Percentiles rank a stretch among this genome's conserved stretches.
Evolutionary conservation across 1,140 invertebrate species (phyloP).

Genomic region (Orchesella cincta): DNA sequence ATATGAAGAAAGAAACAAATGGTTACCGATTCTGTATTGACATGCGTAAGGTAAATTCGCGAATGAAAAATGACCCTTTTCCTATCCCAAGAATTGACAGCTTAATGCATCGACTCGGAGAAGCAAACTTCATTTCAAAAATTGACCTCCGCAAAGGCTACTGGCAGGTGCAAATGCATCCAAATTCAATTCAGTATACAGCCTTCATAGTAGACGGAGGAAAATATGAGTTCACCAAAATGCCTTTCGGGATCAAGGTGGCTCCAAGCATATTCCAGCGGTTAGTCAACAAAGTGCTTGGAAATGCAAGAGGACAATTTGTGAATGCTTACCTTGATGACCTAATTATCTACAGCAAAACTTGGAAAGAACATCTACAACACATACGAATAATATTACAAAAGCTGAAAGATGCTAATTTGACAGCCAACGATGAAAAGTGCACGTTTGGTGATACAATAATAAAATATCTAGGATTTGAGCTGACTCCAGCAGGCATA

Average conservation of each 20-base stretch:
- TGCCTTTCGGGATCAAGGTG: constrained; percentile 53
- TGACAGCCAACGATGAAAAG: not conserved
- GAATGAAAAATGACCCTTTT: not conserved
- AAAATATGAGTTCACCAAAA: constrained; percentile 31
- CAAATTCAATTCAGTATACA: constrained; percentile 29
- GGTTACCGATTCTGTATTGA: not conserved
- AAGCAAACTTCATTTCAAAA: too few relatives aligned
- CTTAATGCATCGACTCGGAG: not conserved
- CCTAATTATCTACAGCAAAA: constrained; percentile 35
- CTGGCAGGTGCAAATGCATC: not conserved
- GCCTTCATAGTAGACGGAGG: constrained; percentile 42
- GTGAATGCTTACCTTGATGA: constrained; percentile 53
- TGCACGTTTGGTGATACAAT: not conserved
- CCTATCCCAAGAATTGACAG: not conserved
- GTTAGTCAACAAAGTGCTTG: constrained; percentile 49
- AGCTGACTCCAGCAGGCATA: constrained; percentile 55
- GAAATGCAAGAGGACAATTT: constrained; percentile 36
- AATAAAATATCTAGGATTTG: constrained; percentile 57
- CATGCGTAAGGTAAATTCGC: constrained; percentile 45
- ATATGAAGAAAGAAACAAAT: not conserved
- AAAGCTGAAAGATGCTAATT: constrained; percentile 31
- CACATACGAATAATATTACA: not conserved
- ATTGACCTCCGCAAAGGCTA: constrained; percentile 48
- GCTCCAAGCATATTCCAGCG: constrained; percentile 50
- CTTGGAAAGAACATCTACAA: constrained; percentile 38